Evolutionary conservation across 2,888 invertebrate genomes (phyloP), one percentile per base, ranked within the genome.

Genomic region (Copidosoma aretas): DNA sequence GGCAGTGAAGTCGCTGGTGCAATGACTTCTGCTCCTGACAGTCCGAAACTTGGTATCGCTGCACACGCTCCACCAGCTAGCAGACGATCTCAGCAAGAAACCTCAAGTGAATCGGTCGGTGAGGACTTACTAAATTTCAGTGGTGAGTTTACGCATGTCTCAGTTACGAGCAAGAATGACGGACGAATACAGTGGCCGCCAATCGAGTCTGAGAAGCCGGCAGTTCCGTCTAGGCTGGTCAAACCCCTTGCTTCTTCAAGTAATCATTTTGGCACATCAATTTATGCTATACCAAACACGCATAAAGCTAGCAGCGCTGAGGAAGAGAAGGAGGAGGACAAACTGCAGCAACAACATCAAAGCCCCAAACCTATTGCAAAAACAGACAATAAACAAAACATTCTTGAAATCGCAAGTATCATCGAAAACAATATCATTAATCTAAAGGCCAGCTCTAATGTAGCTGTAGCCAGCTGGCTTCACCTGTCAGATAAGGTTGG

Each of bases 401-500:
- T 91, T 57, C 77, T 91, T 60, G 91, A 91, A 76, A 86, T 91
- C 70, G 89, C 90, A 1, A 87, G 87, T 67, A 87, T 89, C 0
- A 85, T 91, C 74, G 93, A 88, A 81, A 87, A 85, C 73, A 92
- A 86, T 75, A 88, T 87, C 77, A 89, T 86, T 81, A 89, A 88
- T 84, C 86, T 88, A 53, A 86, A 86, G 77, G 84, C 86, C 14
- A 87, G 86, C 67, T 83, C 86, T 15, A 70, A 56, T 21, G 86
- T 88, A 65, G 86, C 86, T 10, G 88, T 90, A 56, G 88, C 91
- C n/a, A 90, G 90, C 73, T 93, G 93, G 89, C 86, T 93, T 69
- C 91, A 93, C 76, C 84, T 93, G 32, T 92, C 92, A 17, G 93
- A 93, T 78, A 92, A 92, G 81, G 89, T 93, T 60, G 92, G 93